A percentile compares a stretch with the other conserved stretches of the same genome.
These are phyloP conservation scores for Chrysaora quinquecirrha DNA, from an alignment of 30 jellyfish, hydroid and myxozoan genomes.

Conservation along the genomic window DNA sequence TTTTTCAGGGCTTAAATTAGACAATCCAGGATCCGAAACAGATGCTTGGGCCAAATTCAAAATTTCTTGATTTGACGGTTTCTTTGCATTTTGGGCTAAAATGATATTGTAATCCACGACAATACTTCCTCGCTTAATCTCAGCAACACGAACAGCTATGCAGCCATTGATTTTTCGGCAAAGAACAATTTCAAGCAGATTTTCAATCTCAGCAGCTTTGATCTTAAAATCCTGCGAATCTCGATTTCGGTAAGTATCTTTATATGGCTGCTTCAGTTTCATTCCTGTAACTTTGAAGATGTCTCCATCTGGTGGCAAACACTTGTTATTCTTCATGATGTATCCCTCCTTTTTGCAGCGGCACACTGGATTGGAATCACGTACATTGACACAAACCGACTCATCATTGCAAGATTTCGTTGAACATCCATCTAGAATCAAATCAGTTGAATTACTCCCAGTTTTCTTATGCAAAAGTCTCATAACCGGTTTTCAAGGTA, in stretches of 20 bases:
- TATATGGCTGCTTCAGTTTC: conserved; percentile 22
- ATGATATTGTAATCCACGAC: conserved; percentile 51
- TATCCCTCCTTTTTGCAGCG: conserved; percentile 51
- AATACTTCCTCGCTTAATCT: conserved; percentile 44
- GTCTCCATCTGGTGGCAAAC: conserved; percentile 13
- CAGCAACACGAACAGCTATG: conserved; percentile 2
- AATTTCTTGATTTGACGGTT: conserved; percentile 19
- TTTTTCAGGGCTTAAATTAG: not conserved
- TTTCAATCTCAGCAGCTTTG: conserved; percentile 61
- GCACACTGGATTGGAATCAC: conserved; percentile 16
- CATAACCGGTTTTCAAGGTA: no score
- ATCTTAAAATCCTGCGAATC: conserved; percentile 8
- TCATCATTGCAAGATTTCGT: conserved; percentile 21
- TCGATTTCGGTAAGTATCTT: conserved; percentile 12
- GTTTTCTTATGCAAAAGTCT: not conserved
- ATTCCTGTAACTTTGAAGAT: conserved; percentile 45
- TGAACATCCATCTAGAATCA: conserved; percentile 43
- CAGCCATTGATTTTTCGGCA: conserved; percentile 44
- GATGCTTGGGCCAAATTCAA: conserved; percentile 22
- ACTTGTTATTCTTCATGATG: conserved; percentile 12
- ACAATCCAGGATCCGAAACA: conserved; percentile 1
- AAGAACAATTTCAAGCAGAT: conserved; percentile 21
- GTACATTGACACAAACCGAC: conserved; percentile 32
- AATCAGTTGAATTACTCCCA: not conserved
- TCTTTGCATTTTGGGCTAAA: not conserved